Evolutionary conservation across 2,797 vertebrate species (phyloP).

Genomic region (Hippocampus kuda): DNA sequence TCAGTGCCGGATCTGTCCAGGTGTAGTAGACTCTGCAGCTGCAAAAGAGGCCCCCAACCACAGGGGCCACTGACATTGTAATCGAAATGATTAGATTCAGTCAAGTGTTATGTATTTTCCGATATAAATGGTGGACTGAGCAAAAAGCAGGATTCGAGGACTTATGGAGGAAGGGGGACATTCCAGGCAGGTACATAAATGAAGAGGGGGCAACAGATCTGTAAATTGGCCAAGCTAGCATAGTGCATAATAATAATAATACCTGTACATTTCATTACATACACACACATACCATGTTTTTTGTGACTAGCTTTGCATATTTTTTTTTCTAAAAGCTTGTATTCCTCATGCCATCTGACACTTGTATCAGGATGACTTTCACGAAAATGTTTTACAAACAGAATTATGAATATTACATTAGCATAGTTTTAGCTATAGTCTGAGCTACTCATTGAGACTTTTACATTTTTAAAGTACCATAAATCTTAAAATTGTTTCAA

Average conservation of each 20-base stretch:
- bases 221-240: conserved; percentile 24
- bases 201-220: conserved; percentile 16
- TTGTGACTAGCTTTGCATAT: neutral
- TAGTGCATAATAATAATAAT: neutral
- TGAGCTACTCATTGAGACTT: too few species aligned
- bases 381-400: neutral
- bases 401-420: too few species aligned
- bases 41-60: conserved; percentile 52
- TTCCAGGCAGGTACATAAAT: conserved; percentile 27
- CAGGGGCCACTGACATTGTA: conserved; percentile 40
- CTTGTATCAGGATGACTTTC: neutral
- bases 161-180: conserved; percentile 16
- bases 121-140: conserved; percentile 20
- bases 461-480: too few species aligned
- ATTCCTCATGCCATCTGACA: neutral
- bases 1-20: conserved; percentile 63
- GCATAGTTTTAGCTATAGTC: too few species aligned
- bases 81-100: neutral
- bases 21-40: conserved; percentile 78
- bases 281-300: neutral
- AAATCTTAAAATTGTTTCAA: too few species aligned
- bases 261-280: too few species aligned
- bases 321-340: neutral
- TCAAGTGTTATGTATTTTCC: conserved; percentile 3
- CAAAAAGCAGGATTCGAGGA: conserved; percentile 19